These are phyloP conservation scores for Sprattus sprattus DNA, from an alignment of 2,113 vertebrate species.

Conservation along the genomic window DNA sequence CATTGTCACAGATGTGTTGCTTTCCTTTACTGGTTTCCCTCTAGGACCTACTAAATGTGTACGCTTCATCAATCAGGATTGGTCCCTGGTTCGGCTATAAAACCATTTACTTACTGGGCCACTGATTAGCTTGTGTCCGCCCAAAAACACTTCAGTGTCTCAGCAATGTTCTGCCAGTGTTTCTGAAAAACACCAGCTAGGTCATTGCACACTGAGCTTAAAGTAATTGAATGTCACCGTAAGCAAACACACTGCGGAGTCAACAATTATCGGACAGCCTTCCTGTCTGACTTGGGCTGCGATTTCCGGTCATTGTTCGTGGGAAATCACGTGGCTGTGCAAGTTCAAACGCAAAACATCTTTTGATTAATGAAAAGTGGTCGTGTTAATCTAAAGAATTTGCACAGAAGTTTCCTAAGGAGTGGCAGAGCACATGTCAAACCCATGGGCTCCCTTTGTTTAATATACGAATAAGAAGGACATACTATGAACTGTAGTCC, in stretches of 20 bases:
- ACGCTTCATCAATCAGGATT: neutral
- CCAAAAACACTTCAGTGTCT: neutral
- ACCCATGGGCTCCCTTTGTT: neutral
- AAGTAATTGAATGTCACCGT: conserved; percentile 12
- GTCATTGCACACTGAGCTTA: conserved; percentile 5
- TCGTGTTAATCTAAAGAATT: neutral
- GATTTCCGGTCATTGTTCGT: conserved; percentile 73
- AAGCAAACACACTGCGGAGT: conserved; percentile 13
- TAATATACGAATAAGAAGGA: neutral
- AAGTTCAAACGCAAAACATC: conserved; percentile 14
- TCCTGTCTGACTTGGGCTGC: conserved; percentile 66
- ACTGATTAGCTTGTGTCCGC: neutral
- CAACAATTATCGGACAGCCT: conserved; percentile 44
- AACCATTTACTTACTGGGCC: neutral
- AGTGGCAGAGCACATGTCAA: neutral
- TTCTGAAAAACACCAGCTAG: conserved; percentile 10
- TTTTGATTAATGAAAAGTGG: conserved; percentile 5
- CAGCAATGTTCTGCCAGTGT: conserved; percentile 34
- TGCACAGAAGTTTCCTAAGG: neutral
- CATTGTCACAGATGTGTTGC: neutral
- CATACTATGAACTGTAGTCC: neutral
- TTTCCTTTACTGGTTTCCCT: neutral
- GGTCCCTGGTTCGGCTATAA: neutral
- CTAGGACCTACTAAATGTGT: neutral
- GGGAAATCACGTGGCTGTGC: conserved; percentile 40